Evolutionary conservation across 2,888 invertebrate genomes (phyloP), one percentile per base, ranked within the genome.

Genomic region (Rhingia rostrata): DNA sequence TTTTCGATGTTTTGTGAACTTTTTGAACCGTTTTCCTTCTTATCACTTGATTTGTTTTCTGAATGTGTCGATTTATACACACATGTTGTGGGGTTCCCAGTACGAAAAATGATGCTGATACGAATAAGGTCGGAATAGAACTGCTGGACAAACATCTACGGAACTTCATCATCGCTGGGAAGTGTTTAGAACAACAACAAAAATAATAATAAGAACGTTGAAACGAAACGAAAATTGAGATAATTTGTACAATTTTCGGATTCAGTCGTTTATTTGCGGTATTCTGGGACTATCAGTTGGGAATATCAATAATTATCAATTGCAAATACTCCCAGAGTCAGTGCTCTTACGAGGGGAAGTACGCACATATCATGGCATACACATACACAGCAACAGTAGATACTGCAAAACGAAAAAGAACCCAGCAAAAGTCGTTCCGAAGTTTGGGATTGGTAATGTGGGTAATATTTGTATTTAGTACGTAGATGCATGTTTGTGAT

Each of bases 51-150:
- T 30, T 35, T 45, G 30, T 39, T n/a, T 33, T 41, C 37, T 43
- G 33, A 33, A 30, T 12, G 9, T 6, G n/a, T 43, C 22, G 30
- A 39, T 54, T 4, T 47, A 32, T 32, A 12, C 30, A 5, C 22
- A 39, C 74, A 54, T 49, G 14, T 35, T 47, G 14, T 14, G 41
- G 22, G 22, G 22, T 45, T 69, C 33, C 30, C 37, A n/a, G 22
- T 41, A 33, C 6, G 49, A 30, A 54, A 69, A 47, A 47, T 47
- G 41, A 41, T 72, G 54, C 72, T 61, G 53, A 49, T 82, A 45
- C 77, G 77, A 72, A 66, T 77, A 77, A 77, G 77, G 82, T 77
- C 82, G 72, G 61, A 77, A 61, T 61, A n/a, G 39, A 72, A 82
- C 82, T 82, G 64, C 39, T 81, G 67, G 49, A n/a, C 75, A 51